Evolutionary conservation across 1,140 invertebrate genomes (phyloP), one percentile per base, ranked within the genome.

Genomic region (Apis florea): DNA sequence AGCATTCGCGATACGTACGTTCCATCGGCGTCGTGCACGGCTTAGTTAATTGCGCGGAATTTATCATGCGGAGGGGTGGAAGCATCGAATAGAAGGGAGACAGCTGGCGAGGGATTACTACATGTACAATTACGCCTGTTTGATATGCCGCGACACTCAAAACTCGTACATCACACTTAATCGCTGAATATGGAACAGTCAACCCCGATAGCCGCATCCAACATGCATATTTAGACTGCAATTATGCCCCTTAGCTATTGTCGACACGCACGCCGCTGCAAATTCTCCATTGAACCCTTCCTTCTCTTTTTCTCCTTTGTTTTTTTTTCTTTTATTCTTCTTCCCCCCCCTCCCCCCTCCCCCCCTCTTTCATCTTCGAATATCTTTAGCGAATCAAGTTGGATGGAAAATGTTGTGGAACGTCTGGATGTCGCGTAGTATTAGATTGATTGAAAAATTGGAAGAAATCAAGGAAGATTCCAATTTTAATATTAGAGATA

Each of bases 121-220:
- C 83, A 85, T 63, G 79, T 90, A 86, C 91, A 90, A 92, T 91
- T 90, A 92, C 89, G 85, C 87, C 90, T 92, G 91, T 90, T 92
- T 91, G 90, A 91, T 92, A 92, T 92, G 91, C 90, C 88, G 85
- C 89, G 87, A 89, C 89, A 89, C 89, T 90, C 90, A 91, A 92
- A 92, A 92, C 90, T 92, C 92, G 91, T 92, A 91, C 89, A 92
- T 92, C 92, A 92, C 90, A 91, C 90, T 92, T 91, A 91, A 92
- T 90, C 90, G 91, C 90, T 92, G 92, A 92, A 92, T 92, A 92
- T 92, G 92, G 86, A 92, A 91, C 89, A 91, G 89, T 88, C 83
- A 85, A 80, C 82, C 73, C 68, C 70, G 87, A 61, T 84, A 83
- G 76, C 79, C 82, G 80, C 85, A 89, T 90, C 87, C 87, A 87